Base-by-base conservation (phyloP, 2,888 invertebrate genomes). In the Nemurella pictetii region DNA sequence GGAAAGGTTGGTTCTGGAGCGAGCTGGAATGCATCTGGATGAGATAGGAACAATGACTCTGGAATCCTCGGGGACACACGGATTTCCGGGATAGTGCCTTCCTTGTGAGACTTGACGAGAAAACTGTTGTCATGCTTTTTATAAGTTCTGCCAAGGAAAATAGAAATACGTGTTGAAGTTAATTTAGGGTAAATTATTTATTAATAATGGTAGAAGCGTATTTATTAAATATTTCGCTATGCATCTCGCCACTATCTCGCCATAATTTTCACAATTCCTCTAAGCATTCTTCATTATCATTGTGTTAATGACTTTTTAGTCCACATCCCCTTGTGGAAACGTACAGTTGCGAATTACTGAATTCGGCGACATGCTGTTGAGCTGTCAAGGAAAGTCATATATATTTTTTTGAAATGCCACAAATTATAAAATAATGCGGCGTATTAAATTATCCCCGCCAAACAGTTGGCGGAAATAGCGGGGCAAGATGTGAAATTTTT, bases 1-100 rank as follows among this genome's bases (percentile, higher is more conserved):
- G 80, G 25, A 26, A 0, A 20, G 80, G 80, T 81, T 81, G 80
- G 80, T 81, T 25, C 80, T n/a, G 26, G 80, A 12, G 55, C 55
- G 55, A 55, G 55, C n/a, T n/a, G n/a, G 55, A 20, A 55, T 15
- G 20, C 55, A 55, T 55, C 55, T 55, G 55, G n/a, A 27, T 75
- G 27, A 27, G 75, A 75, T 26, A n/a, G 12, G 75, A 75, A 75
- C 75, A 75, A 75, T 75, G 75, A 28, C 75, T 75, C 55, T 55
- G 55, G 55, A 55, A 20, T 55, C 55, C n/a, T n/a, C n/a, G 9
- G 55, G 55, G 20, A 55, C 15, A 55, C 55, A 7, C 55, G 55
- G 55, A 55, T 55, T 55, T 55, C 55, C 55, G 55, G 55, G 55
- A 55, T 55, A 1, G 3, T 20, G 55, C n/a, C n/a, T n/a, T n/a